phyloP scores from a whole-genome alignment of 2,888 invertebrate genomes.

The Heteromurus nitidus region DNA sequence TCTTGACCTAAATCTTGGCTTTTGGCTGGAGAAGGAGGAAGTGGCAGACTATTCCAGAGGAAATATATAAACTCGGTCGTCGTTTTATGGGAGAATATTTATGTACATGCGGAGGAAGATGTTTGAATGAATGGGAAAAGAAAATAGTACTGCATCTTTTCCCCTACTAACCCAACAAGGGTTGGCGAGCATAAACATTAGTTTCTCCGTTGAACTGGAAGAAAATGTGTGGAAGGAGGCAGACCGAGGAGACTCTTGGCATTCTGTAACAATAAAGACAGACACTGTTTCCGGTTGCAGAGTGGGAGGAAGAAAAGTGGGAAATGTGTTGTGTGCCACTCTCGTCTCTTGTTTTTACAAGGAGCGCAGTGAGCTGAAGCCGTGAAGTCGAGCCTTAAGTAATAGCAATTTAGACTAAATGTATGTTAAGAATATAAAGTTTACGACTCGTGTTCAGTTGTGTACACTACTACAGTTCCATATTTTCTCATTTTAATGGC shows the following conservation, averaged over 20 bases:
- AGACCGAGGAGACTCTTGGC: neutral
- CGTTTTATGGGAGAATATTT: neutral
- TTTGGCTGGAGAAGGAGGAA: constrained; percentile 10
- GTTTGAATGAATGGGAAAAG: neutral
- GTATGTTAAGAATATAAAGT: too few relatives aligned
- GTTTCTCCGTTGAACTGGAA: neutral
- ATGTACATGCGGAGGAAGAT: neutral
- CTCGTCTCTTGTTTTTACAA: too few relatives aligned
- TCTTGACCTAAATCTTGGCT: constrained; percentile 33
- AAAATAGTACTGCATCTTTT: constrained; percentile 9
- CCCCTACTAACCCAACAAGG: neutral
- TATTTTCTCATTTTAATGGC: constrained; percentile 17
- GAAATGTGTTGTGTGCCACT: too few relatives aligned
- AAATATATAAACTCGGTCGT: neutral
- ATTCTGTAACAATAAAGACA: constrained; percentile 7
- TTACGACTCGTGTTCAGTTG: too few relatives aligned
- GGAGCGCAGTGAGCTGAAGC: too few relatives aligned
- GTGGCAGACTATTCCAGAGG: neutral
- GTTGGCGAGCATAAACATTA: neutral
- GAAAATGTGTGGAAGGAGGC: neutral
- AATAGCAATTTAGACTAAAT: too few relatives aligned
- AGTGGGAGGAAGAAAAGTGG: too few relatives aligned
- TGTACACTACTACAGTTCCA: too few relatives aligned
- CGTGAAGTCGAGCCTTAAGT: too few relatives aligned
- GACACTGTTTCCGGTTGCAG: constrained; percentile 11